Conservation (phyloP, 2,113 vertebrate genomes). For the Neolamprologus toae region DNA sequence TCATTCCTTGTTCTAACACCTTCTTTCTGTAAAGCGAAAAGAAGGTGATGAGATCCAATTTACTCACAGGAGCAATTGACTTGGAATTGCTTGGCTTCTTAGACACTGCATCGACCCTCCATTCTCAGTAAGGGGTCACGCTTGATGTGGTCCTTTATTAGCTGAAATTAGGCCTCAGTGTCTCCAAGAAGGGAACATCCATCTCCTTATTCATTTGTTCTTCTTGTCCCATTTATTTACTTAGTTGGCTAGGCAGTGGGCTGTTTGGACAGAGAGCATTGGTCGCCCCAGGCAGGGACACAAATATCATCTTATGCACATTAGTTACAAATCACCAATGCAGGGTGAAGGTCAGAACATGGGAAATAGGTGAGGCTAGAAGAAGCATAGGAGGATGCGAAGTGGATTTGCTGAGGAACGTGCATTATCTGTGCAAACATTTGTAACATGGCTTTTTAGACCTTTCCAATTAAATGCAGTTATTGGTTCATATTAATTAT, state of each 20-base stretch:
- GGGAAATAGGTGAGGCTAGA: slow-evolving; percentile 7
- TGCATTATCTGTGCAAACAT: not conserved
- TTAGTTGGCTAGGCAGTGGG: slow-evolving; percentile 33
- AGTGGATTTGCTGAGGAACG: not conserved
- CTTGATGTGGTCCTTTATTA: slow-evolving; percentile 63
- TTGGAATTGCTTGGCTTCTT: slow-evolving; percentile 39
- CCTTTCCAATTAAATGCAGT: fast-evolving
- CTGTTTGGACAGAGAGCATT: slow-evolving; percentile 37
- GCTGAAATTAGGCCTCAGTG: slow-evolving; percentile 61
- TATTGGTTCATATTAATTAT: not conserved
- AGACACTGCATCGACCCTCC: slow-evolving; percentile 41
- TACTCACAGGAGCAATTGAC: slow-evolving; percentile 50
- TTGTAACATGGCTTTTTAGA: not conserved
- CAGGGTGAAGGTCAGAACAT: slow-evolving; percentile 34
- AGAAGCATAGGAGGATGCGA: not conserved
- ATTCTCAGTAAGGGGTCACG: slow-evolving; percentile 45
- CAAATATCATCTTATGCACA: slow-evolving; percentile 56
- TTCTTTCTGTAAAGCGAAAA: not conserved
- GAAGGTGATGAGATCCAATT: slow-evolving; percentile 34
- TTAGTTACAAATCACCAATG: slow-evolving; percentile 52
- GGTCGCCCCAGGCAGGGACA: slow-evolving; percentile 33
- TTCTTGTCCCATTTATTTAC: slow-evolving; percentile 59
- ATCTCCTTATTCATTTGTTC: slow-evolving; percentile 61
- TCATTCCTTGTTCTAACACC: not conserved
- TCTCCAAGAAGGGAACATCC: slow-evolving; percentile 52